phyloP scores from a whole-genome alignment of 2,113 vertebrate species.

The Marcusenius ussheri region DNA sequence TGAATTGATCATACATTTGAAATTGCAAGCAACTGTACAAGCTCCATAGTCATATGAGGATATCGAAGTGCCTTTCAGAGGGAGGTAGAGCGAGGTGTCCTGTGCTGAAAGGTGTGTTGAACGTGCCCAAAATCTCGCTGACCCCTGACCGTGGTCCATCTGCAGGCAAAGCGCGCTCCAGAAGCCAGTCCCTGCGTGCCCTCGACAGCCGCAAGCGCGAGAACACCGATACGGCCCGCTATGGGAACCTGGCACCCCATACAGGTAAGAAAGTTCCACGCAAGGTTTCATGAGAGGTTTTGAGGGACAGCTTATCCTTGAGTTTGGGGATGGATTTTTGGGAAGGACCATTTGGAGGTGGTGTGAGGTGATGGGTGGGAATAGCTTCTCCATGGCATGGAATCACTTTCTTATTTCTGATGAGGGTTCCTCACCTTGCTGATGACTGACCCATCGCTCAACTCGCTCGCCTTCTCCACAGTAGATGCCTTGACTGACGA shows the following conservation, averaged over 20 bases:
- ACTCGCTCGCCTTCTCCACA: not conserved
- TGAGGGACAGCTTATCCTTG: not conserved
- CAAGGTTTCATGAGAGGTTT: not conserved
- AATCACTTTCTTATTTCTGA: not conserved
- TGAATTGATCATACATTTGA: not conserved
- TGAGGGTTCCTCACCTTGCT: not conserved
- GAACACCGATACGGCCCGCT: conserved; percentile 65
- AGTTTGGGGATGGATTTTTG: not conserved
- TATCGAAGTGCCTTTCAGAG: not conserved
- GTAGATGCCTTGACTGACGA: conserved; percentile 64
- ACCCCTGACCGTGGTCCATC: conserved; percentile 34
- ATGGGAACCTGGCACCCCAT: conserved; percentile 77
- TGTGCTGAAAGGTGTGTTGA: not conserved
- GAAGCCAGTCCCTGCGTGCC: conserved; percentile 86
- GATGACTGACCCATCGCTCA: not conserved
- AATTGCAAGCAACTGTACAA: not conserved
- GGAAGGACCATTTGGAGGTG: not conserved
- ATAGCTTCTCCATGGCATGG: not conserved
- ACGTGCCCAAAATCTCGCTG: not conserved
- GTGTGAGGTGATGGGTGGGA: not conserved
- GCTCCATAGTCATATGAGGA: not conserved
- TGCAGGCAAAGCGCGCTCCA: conserved; percentile 76
- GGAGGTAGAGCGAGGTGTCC: not conserved
- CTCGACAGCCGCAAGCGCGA: conserved; percentile 81
- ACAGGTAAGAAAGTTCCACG: conserved; percentile 64